These are phyloP conservation scores for Ctenodactylus gundi DNA, from an alignment of 2,113 vertebrate genomes.

Conservation along the genomic window DNA sequence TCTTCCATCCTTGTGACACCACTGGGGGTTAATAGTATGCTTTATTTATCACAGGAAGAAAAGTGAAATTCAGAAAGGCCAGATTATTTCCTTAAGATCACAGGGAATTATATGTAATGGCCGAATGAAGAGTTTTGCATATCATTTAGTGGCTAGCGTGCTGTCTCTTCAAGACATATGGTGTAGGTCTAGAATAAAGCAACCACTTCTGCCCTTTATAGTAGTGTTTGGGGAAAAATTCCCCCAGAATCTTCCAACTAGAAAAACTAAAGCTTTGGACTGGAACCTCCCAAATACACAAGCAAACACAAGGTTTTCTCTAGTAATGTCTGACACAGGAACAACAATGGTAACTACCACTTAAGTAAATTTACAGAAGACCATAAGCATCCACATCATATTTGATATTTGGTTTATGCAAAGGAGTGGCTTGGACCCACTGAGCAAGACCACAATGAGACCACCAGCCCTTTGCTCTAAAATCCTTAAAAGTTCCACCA, in stretches of 20 bases:
- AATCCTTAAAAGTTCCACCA: neutral
- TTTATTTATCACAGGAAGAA: neutral
- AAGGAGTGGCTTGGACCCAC: neutral
- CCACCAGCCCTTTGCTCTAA: neutral
- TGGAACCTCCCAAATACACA: neutral
- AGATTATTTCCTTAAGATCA: neutral
- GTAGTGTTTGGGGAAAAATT: neutral
- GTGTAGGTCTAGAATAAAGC: neutral
- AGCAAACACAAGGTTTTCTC: neutral
- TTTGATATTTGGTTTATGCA: neutral
- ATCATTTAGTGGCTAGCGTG: neutral
- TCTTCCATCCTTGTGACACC: neutral
- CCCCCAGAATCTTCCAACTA: neutral
- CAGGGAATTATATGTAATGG: neutral
- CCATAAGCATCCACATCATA: neutral
- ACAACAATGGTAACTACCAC: too few species aligned
- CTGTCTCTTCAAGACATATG: neutral
- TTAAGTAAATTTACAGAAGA: neutral
- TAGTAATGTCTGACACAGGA: neutral
- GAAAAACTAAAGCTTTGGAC: neutral
- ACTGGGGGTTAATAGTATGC: neutral
- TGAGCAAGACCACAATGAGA: neutral
- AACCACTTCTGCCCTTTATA: neutral
- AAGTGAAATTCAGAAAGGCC: neutral
- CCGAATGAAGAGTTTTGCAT: neutral